Evolutionary conservation across 2,888 invertebrate genomes (phyloP).

Genomic region (Mellilla xanthometata): DNA sequence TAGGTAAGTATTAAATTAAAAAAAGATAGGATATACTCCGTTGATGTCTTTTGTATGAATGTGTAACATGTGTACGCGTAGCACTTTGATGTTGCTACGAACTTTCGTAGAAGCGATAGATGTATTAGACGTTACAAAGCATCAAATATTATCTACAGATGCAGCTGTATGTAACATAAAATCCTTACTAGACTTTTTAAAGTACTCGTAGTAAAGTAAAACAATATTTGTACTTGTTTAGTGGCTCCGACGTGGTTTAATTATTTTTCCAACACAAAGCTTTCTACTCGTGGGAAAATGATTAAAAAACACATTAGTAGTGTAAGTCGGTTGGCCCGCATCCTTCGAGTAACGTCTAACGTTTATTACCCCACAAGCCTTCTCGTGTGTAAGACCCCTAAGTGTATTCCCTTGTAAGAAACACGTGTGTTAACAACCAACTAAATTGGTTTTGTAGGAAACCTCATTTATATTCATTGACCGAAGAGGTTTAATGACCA

Average conservation of each 20-base stretch:
- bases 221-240: too few relatives aligned
- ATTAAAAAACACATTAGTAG: slow-evolving; percentile 30
- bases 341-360: slow-evolving; percentile 58
- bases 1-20: too few relatives aligned
- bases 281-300: slow-evolving; percentile 29
- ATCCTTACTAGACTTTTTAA: too few relatives aligned
- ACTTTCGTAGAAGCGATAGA: background rate
- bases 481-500: slow-evolving; percentile 15
- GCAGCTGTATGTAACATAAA: too few relatives aligned
- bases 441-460: slow-evolving; percentile 21
- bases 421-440: slow-evolving; percentile 45
- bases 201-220: too few relatives aligned
- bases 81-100: slow-evolving; percentile 22
- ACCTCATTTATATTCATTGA: slow-evolving; percentile 20
- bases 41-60: slow-evolving; percentile 69
- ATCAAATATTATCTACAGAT: too few relatives aligned
- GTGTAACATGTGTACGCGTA: slow-evolving; percentile 23
- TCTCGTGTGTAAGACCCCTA: slow-evolving; percentile 33
- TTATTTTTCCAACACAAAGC: background rate
- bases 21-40: slow-evolving; percentile 38
- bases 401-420: slow-evolving; percentile 65
- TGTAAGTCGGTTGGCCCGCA: slow-evolving; percentile 71
- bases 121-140: too few relatives aligned
- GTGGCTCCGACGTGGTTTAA: background rate
- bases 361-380: slow-evolving; percentile 39